Evolutionary conservation across 2,113 vertebrate genomes (phyloP).

Genomic region (Phrynosoma blainvillii): DNA sequence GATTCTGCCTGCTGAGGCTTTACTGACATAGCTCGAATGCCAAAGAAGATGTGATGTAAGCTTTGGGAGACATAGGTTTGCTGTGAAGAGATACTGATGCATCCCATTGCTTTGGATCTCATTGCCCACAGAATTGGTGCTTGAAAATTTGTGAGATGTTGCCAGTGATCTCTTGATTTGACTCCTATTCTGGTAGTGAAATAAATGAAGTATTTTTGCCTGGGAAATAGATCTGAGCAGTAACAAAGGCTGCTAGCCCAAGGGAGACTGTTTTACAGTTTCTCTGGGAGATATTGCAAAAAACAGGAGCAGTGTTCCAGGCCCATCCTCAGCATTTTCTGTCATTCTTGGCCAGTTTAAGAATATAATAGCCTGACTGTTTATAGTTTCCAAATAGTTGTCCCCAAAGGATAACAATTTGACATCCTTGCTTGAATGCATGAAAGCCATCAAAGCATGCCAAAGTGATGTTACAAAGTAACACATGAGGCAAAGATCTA

Average conservation of each 20-base stretch:
- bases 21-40: neutral
- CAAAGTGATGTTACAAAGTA: neutral
- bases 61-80: neutral
- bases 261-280: slow-evolving; percentile 30
- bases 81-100: rapidly evolving
- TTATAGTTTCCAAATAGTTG: neutral
- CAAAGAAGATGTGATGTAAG: neutral
- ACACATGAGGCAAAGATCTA: rapidly evolving
- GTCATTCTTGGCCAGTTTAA: slow-evolving; percentile 13
- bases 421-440: neutral
- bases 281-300: neutral
- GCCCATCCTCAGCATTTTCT: slow-evolving; percentile 19
- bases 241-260: rapidly evolving
- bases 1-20: neutral
- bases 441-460: neutral
- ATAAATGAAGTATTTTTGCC: neutral
- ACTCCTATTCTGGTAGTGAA: neutral
- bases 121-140: neutral
- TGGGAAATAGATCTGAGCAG: neutral
- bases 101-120: neutral
- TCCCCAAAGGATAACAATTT: neutral
- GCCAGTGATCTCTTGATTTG: neutral
- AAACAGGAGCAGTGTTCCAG: rapidly evolving
- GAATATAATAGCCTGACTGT: neutral
- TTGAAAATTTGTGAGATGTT: neutral